Base-by-base conservation (phyloP, 2,113 vertebrate genomes). In the Eudorcas thomsonii region DNA sequence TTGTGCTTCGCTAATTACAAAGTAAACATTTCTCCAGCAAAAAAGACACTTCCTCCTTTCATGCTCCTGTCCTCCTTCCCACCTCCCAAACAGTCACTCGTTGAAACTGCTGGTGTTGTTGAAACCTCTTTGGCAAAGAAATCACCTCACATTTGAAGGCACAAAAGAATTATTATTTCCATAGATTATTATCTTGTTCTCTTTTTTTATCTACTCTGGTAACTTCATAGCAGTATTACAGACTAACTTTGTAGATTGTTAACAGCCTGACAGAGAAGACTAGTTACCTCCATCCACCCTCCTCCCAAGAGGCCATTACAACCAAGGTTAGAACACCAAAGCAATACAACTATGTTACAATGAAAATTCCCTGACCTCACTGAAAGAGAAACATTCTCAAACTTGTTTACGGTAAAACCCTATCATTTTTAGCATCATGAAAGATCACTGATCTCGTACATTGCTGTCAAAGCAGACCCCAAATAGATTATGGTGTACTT, bases 21-120 rank as follows among this genome's bases (percentile, higher is more conserved):
- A 98, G 87, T 94, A 98, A 98, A 97, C 96, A 98, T 97, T 97
- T 98, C 97, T 98, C 88, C 78, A 81, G 80, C 92, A 91, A 90
- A 81, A 97, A 94, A 96, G 91, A 98, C 82, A 95, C 98, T 97
- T 94, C 96, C 91, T 96, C 80, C 95, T 94, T 95, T 98, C 97
- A 93, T 87, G 83, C 57, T 57, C 21, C 78, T 50, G 84, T 97
- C 60, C 55, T 84, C 82, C 87, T 90, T 89, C 87, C 62, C 21
- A 84, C 86, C 85, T 71, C 78, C 62, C 26, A 13, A 80, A 52
- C 82, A 88, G 80, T 83, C 71, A 50, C 78, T 88, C 60, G 83
- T 96, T 96, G 43, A 97, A 91, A 95, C 57, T 92, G 92, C 96
- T 95, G 82, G 59, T 91, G 39, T 93, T 93, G 91, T 93, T 92